Conservation (phyloP, 2,113 vertebrate species). For the Neolamprologus toae region DNA sequence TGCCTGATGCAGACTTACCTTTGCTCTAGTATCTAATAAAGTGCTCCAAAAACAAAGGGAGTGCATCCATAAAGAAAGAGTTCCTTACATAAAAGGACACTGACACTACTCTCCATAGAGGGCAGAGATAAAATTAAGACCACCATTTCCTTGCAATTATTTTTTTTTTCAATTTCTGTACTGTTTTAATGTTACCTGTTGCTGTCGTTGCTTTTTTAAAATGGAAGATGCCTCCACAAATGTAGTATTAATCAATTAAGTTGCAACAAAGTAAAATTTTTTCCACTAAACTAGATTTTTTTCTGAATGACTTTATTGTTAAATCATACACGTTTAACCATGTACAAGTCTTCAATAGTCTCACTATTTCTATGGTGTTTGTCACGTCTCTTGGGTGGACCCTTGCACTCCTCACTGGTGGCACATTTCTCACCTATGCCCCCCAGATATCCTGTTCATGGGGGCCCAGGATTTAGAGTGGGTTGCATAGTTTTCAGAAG, state of each 20-base stretch:
- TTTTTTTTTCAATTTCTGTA: neutral
- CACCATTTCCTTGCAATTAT: too few species aligned
- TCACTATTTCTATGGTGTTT: neutral
- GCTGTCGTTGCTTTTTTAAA: neutral
- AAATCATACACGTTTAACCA: neutral
- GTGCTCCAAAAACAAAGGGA: neutral
- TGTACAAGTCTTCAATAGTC: neutral
- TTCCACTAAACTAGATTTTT: neutral
- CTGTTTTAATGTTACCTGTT: neutral
- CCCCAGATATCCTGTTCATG: neutral
- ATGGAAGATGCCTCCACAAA: neutral
- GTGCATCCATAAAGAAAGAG: neutral
- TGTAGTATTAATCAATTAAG: neutral
- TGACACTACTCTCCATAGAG: neutral
- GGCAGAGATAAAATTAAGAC: neutral
- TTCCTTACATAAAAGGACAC: neutral
- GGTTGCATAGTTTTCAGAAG: neutral
- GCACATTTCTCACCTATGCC: neutral
- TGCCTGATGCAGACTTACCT: neutral
- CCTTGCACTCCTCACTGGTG: neutral
- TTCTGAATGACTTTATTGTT: neutral
- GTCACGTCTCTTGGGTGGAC: neutral
- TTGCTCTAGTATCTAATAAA: neutral
- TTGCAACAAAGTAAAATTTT: neutral
- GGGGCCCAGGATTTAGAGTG: neutral